Evolutionary conservation across 2,888 invertebrate genomes (phyloP).

Genomic region (Tipula helvola): DNA sequence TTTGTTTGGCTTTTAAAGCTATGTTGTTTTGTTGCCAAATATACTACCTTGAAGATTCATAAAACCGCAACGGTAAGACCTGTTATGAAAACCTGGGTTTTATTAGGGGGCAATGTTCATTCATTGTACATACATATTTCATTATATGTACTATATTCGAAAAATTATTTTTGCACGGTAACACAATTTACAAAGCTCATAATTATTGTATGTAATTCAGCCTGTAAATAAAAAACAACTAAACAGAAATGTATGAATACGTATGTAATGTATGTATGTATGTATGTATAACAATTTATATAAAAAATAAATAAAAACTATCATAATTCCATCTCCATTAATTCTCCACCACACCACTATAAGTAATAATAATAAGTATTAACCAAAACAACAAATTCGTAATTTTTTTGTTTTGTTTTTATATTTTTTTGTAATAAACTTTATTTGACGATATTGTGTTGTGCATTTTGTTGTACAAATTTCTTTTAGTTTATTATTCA

Average conservation of each 20-base stretch:
- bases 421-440: background rate
- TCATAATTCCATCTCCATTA: background rate
- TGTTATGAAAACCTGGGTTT: too few relatives aligned
- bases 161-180: too few relatives aligned
- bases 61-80: too few relatives aligned
- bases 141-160: too few relatives aligned
- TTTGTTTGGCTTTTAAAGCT: too few relatives aligned
- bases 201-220: background rate
- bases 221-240: background rate
- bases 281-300: background rate
- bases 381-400: background rate
- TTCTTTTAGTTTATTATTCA: background rate
- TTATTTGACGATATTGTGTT: background rate
- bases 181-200: background rate
- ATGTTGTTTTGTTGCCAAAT: too few relatives aligned
- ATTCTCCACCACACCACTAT: background rate
- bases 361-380: background rate
- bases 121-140: too few relatives aligned
- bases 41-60: too few relatives aligned
- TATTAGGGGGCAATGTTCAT: too few relatives aligned
- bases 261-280: background rate
- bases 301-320: background rate
- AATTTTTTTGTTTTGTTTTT: background rate
- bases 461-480: background rate
- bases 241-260: background rate